Evolutionary conservation across 2,113 vertebrate genomes (phyloP).

Genomic region (Meles meles): DNA sequence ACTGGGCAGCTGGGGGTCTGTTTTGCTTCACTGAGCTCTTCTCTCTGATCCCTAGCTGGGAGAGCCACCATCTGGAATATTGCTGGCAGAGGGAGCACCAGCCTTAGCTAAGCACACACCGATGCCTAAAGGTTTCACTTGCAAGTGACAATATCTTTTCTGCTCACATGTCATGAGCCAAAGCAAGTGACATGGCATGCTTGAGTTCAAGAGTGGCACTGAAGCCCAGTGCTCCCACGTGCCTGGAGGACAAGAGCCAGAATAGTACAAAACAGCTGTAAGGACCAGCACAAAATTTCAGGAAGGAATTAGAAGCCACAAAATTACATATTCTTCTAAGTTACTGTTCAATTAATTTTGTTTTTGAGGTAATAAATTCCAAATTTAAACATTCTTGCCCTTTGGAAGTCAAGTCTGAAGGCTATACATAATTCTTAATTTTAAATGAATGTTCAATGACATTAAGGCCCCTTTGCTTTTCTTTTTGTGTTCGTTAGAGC

Average conservation of each 20-base stretch:
- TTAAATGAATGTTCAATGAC: background rate
- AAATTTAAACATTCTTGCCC: background rate
- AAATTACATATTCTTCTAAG: background rate
- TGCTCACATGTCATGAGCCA: background rate
- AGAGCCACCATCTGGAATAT: background rate
- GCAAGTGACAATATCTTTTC: fast-evolving
- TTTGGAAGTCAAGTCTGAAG: background rate
- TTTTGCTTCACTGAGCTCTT: background rate
- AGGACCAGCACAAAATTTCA: background rate
- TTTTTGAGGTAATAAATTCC: background rate
- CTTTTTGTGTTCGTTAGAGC: background rate
- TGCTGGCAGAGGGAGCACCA: background rate
- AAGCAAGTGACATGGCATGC: background rate
- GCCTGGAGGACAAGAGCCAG: background rate
- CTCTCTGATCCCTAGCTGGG: too few species aligned
- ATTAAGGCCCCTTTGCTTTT: background rate
- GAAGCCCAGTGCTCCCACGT: fast-evolving
- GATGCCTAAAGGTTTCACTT: background rate
- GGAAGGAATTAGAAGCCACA: background rate
- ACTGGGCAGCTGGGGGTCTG: fast-evolving
- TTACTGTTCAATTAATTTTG: background rate
- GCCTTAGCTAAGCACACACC: background rate
- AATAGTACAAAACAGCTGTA: fast-evolving
- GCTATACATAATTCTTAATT: background rate
- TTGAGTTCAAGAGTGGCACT: background rate